A percentile compares a stretch with the other conserved stretches of the same genome.
Conservation (phyloP, 1,140 invertebrate species). For the Neodiprion virginianus region DNA sequence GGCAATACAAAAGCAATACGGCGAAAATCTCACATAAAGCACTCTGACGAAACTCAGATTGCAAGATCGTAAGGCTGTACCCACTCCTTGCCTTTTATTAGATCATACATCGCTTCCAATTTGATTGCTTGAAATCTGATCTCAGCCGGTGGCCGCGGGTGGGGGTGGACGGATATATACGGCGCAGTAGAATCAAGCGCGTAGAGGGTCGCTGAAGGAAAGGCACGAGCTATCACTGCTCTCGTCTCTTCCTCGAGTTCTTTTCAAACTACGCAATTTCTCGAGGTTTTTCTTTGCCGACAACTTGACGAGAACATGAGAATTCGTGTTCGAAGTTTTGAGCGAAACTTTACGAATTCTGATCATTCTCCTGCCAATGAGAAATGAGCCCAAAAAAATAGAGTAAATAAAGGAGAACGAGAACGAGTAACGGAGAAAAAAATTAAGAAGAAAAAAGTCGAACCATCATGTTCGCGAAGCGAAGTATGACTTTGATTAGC, state of each 20-base stretch:
- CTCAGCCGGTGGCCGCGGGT: constrained; percentile 10
- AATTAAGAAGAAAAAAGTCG: not conserved
- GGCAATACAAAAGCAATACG: not conserved
- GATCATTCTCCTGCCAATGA: not conserved
- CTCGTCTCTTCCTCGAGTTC: not conserved
- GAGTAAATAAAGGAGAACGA: not conserved
- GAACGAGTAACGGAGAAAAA: not conserved
- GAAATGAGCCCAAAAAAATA: not conserved
- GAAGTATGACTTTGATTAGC: not conserved
- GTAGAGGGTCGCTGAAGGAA: not conserved
- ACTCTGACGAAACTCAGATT: constrained; percentile 34
- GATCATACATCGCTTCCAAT: constrained; percentile 50
- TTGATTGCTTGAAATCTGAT: constrained; percentile 50
- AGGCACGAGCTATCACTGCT: not conserved
- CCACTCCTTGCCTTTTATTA: constrained; percentile 46
- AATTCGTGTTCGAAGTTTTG: constrained; percentile 5
- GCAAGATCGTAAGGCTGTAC: constrained; percentile 31
- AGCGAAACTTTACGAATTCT: not conserved
- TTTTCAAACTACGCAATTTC: constrained; percentile 5
- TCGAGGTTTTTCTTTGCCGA: not conserved
- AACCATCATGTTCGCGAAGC: not conserved
- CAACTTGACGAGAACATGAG: not conserved
- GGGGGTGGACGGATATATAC: not conserved
- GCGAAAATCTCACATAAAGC: not conserved
- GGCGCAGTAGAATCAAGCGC: not conserved